Percentiles rank a stretch among this genome's conserved stretches.
Conservation (phyloP, 1,140 invertebrate genomes). For the Bicyclus anynana region DNA sequence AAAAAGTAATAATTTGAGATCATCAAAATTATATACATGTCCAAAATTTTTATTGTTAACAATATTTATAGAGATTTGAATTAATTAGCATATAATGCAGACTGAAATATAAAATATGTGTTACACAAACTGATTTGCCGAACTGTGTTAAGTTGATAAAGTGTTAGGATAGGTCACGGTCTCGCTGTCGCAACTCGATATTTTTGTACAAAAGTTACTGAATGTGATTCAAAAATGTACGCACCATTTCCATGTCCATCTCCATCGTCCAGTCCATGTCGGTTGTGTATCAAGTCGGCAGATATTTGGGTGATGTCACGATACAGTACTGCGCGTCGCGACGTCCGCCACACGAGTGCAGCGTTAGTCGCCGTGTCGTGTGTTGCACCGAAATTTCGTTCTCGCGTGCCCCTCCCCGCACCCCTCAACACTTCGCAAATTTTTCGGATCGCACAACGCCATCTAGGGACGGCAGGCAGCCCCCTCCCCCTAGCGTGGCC, state of each 20-base stretch:
- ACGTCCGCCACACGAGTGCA: conserved; percentile 71
- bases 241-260: conserved; percentile 64
- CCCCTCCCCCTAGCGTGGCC: conserved; percentile 53
- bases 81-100: background rate
- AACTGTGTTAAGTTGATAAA: conserved; percentile 47
- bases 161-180: conserved; percentile 71
- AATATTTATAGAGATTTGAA: background rate
- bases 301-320: conserved; percentile 46
- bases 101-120: conserved; percentile 8
- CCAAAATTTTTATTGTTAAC: no score
- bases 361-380: conserved; percentile 63
- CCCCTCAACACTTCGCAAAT: conserved; percentile 55
- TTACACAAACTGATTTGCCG: conserved; percentile 28
- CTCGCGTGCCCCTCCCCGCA: conserved; percentile 49
- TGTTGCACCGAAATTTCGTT: conserved; percentile 75
- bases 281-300: conserved; percentile 43
- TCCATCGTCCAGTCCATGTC: conserved; percentile 70
- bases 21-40: background rate
- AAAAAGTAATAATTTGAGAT: background rate
- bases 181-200: background rate
- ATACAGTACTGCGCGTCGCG: conserved; percentile 67
- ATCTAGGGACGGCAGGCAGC: conserved; percentile 61
- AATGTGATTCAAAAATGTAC: conserved; percentile 44
- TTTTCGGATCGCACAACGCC: conserved; percentile 68
- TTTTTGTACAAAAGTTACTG: conserved; percentile 10